These are phyloP conservation scores for Probosciger aterrimus DNA, from an alignment of 2,113 vertebrate species.

Conservation along the genomic window DNA sequence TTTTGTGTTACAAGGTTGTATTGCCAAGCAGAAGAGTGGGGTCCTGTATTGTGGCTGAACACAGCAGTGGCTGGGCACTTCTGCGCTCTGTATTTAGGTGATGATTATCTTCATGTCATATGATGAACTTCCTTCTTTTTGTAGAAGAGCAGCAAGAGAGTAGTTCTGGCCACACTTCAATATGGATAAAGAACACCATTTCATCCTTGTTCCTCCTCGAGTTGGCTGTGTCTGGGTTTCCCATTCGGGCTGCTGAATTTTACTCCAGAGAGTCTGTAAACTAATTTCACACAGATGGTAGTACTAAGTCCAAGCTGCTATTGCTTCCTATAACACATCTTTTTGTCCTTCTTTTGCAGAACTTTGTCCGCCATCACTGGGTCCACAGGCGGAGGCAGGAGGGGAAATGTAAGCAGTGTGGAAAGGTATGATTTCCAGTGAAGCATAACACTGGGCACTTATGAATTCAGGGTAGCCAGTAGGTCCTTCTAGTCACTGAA, in stretches of 20 bases:
- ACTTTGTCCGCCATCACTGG: slow-evolving; percentile 94
- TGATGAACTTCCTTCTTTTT: not conserved
- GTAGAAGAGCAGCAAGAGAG: not conserved
- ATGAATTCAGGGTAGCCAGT: not conserved
- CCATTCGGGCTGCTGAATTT: not conserved
- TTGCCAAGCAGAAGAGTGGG: not conserved
- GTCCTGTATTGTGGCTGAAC: not conserved
- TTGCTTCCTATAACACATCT: not conserved
- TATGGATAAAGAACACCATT: not conserved
- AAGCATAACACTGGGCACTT: accelerated
- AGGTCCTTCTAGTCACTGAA: not conserved
- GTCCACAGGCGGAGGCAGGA: slow-evolving; percentile 95
- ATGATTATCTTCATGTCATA: not conserved
- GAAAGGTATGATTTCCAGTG: slow-evolving; percentile 81
- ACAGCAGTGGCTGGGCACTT: not conserved
- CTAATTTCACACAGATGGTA: not conserved
- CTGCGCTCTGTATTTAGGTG: not conserved
- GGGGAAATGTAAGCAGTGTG: slow-evolving; percentile 96
- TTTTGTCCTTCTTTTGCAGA: slow-evolving; percentile 73
- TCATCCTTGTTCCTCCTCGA: not conserved
- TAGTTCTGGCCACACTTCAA: not conserved
- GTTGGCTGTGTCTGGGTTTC: not conserved
- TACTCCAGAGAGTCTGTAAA: not conserved
- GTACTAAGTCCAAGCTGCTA: not conserved
- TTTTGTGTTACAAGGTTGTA: not conserved